Percentiles rank a stretch among this genome's conserved stretches.
Conservation (phyloP, 2,113 vertebrate genomes). For the Hemicordylus capensis region DNA sequence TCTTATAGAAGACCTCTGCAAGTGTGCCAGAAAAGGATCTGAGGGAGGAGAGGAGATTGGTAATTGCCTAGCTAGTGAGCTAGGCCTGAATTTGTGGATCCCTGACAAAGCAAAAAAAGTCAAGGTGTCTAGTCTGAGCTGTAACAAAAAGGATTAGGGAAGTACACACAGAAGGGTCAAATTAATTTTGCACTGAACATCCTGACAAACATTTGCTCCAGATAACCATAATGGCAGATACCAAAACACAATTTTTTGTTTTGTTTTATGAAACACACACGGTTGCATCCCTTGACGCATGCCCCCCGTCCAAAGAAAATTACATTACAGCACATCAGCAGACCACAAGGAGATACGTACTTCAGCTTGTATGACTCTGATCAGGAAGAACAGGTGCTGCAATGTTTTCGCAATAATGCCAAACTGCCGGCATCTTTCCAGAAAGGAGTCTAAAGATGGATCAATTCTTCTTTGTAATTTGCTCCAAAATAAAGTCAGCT, state of each 20-base stretch:
- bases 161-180: background rate
- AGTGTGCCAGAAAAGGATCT: no score
- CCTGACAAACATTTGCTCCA: background rate
- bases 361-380: conserved; percentile 95
- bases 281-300: no score
- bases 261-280: no score
- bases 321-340: background rate
- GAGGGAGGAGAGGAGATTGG: no score
- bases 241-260: no score
- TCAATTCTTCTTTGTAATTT: conserved; percentile 95
- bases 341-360: conserved; percentile 74
- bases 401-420: conserved; percentile 95
- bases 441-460: conserved; percentile 87
- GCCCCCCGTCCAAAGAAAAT: background rate
- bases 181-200: background rate
- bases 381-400: conserved; percentile 93
- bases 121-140: background rate
- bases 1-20: no score
- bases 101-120: background rate
- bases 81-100: no score
- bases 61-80: no score
- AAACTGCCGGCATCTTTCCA: conserved; percentile 96
- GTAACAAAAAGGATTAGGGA: background rate
- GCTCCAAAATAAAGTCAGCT: conserved; percentile 95
- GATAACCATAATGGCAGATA: no score